Base-by-base conservation (phyloP, 2,888 invertebrate species). In the Agrotis segetum region DNA sequence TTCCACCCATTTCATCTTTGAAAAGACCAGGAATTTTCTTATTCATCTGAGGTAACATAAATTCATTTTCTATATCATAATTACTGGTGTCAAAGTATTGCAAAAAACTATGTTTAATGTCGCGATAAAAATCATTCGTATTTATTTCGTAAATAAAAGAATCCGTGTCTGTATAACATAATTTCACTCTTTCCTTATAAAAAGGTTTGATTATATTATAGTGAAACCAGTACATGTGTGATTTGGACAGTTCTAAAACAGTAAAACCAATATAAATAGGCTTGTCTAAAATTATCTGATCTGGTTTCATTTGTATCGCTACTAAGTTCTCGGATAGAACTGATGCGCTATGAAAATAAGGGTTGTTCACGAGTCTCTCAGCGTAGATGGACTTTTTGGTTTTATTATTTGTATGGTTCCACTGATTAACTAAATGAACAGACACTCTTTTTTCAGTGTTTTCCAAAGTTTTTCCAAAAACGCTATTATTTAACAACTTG, bases 101-200 rank as follows among this genome's bases (percentile, higher is more conserved):
- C 5, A 29, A 29, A 29, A 62, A 50, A 50, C 14, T n/a, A n/a
- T 19, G n/a, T 17, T 50, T 62, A 0, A 62, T 5, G 5, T 62
- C 50, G 11, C 29, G 5, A 9, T 62, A 62, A 62, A 62, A 62
- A 50, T 50, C 50, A 7, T 62, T 6, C 19, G 62, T 62, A 6
- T 34, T 50, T 62, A 62, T 50, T 50, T n/a, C 5, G 34, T 62
- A 62, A 0, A 62, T 29, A 50, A 62, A 50, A 14, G 50, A 50
- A 62, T 62, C 50, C 1, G 62, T 50, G 34, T 62, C 62, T 34
- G 62, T 62, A 19, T 62, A 62, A 62, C 62, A 62, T 34, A 62
- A 2, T 6, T 34, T n/a, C 14, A 62, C 19, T 50, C 34, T n/a
- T 11, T 62, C 16, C 14, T 62, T 16, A 50, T 61, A 61, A 49